Evolutionary conservation across 1,140 invertebrate genomes (phyloP), one percentile per base, ranked within the genome.

Genomic region (Trachelipus rathkii): DNA sequence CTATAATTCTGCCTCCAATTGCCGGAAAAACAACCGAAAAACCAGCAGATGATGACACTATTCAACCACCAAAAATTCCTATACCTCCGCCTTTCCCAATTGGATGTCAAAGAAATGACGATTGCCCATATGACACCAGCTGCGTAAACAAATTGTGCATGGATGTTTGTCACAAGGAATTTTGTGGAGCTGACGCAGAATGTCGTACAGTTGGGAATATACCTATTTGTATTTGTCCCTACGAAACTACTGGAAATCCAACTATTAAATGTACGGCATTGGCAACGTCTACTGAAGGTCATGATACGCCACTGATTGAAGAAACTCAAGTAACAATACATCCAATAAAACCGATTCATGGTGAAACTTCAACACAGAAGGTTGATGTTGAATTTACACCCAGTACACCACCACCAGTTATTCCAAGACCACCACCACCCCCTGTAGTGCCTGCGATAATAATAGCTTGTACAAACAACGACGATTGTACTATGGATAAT

Each of bases 121-220:
- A 84, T 43, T 84, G 83, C 72, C 78, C 79, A 19, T 80, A 82
- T 73, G 77, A 82, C 67, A 82, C 81, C 43, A 81, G 82, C 15
- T 85, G 84, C 78, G 78, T 84, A 8, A 83, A 83, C 71, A 81
- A 78, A 24, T 74, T 82, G 7, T 83, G 82, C 50, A 53, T 74
- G 73, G 81, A 83, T 80, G 82, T 84, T 21, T 85, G 85, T 77
- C 71, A 84, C 88, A 82, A 82, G 23, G 92, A 92, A 24, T 92
- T 92, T 1, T 95, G 93, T 83, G 94, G 93, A 24, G 87, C 90
- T 19, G 92, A 93, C 82, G 92, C 93, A 0, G 88, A 89, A 77
- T 95, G 94, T 83, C 89, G 89, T 76, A 92, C 94, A 44, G 87
- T 91, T 43, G 81, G 81, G 67, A 92, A 94, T 82, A 88, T 89